Base-by-base conservation (phyloP, 2,113 vertebrate species). In the Synchiropus splendidus region DNA sequence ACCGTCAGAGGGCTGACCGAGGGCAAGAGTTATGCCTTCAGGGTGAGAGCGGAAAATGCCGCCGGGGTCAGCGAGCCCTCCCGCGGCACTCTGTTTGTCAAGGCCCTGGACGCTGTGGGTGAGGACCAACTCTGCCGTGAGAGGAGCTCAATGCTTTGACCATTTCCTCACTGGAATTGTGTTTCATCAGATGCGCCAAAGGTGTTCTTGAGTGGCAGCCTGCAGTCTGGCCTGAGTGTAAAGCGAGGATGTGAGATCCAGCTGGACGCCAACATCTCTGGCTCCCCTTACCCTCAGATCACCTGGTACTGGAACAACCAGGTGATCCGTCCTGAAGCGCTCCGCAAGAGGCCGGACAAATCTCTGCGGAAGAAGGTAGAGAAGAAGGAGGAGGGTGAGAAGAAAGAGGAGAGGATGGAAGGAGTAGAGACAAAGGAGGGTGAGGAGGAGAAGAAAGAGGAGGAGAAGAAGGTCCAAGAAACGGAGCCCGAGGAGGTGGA, bases 51-150 rank as follows among this genome's bases (percentile, higher is more conserved):
- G 9, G 95, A 98, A 61, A 99, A 99, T 43, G 87, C 89, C 18
- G 91, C 91, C 2, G 95, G 95, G 8, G 68, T 97, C 61, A 90
- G 95, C 36, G 91, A 96, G 42, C 95, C 95, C 36, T 99, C 95
- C 43, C 87, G 88, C 16, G 83, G 61, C 63, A 88, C 92, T 30
- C 89, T 77, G 33, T 84, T 86, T 45, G 80, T 88, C 50, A 99
- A 94, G 81, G 88, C 88, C 41, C 80, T 80, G 1, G 90, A 98
- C 67, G 82, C 89, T 45, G 69, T 83, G 36, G 89, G 95, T 99
- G 83, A 53, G 78, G 36, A 37, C 18, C 2, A 27, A 15, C 11
- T 9, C 6, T 30, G 21, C 21, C 4, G 21, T 8, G 8, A 27
- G 8, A 10, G 12, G 12, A 36, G 12, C 10, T 13, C 11, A 36